phyloP scores from a whole-genome alignment of 2,113 vertebrate genomes.

The Rallus limicola region DNA sequence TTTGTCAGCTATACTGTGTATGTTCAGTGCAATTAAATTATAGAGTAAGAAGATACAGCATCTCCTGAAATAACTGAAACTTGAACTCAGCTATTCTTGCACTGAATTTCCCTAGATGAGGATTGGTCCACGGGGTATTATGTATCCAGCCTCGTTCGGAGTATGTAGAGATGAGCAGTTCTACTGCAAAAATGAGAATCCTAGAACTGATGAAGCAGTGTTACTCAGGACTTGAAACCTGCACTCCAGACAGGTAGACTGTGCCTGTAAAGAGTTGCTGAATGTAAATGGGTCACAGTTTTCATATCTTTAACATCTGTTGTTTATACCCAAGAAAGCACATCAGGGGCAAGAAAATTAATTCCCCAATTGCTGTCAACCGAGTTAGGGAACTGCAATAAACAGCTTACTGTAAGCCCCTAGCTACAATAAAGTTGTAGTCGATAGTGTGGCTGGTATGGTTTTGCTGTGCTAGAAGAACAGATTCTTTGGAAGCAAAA shows the following conservation, averaged over 20 bases:
- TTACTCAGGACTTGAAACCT: not conserved
- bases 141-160: not conserved
- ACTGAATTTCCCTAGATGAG: not conserved
- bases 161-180: not conserved
- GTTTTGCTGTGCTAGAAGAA: conserved; percentile 65
- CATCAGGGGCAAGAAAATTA: conserved; percentile 86
- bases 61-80: not conserved
- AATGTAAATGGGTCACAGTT: conserved; percentile 83
- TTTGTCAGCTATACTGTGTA: not conserved
- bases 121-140: not conserved
- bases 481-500: conserved; percentile 57
- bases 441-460: conserved; percentile 75
- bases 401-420: conserved; percentile 84
- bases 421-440: conserved; percentile 81
- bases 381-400: conserved; percentile 81
- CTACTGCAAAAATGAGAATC: not conserved
- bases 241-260: conserved; percentile 35
- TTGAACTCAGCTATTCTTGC: not conserved
- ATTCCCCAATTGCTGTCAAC: conserved; percentile 87
- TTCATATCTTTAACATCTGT: conserved; percentile 82
- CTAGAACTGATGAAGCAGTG: not conserved
- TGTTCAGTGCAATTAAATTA: not conserved
- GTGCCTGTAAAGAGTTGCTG: conserved; percentile 49
- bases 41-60: not conserved
- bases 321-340: conserved; percentile 86